Percentiles rank a stretch among this genome's conserved stretches.
phyloP scores from a whole-genome alignment of 2,888 invertebrate species.

The Hoplodrina ambigua region DNA sequence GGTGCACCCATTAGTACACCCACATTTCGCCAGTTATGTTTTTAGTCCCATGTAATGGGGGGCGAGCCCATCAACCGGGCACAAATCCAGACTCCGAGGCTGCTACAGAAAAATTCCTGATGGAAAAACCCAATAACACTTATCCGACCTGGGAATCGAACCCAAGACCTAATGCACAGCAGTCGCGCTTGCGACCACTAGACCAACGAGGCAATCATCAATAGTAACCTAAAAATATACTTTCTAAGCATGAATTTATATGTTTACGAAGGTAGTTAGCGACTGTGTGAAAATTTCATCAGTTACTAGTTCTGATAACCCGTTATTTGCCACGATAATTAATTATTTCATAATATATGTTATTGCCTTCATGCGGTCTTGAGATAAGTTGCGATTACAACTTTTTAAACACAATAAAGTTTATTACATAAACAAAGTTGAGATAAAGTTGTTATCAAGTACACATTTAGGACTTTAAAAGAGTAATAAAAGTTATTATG shows the following conservation, averaged over 20 bases:
- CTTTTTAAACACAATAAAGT: not conserved
- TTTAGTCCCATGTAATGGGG: no score
- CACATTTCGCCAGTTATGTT: no score
- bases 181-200: no score
- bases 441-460: constrained; percentile 16
- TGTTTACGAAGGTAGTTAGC: not conserved
- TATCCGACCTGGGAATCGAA: no score
- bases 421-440: constrained; percentile 14
- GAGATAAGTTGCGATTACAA: not conserved
- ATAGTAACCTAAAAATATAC: constrained; percentile 23
- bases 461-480: not conserved
- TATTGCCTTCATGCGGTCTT: not conserved
- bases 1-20: no score
- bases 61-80: no score
- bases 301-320: constrained; percentile 4
- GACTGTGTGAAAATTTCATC: not conserved
- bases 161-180: no score
- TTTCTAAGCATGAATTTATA: not conserved
- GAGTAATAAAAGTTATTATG: not conserved
- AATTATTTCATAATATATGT: not conserved
- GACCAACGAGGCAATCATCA: no score
- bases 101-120: no score
- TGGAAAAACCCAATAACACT: no score
- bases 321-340: not conserved
- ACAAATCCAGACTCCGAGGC: no score